These are phyloP conservation scores for Panurus biarmicus DNA, from an alignment of 2,113 vertebrate genomes.

Conservation along the genomic window DNA sequence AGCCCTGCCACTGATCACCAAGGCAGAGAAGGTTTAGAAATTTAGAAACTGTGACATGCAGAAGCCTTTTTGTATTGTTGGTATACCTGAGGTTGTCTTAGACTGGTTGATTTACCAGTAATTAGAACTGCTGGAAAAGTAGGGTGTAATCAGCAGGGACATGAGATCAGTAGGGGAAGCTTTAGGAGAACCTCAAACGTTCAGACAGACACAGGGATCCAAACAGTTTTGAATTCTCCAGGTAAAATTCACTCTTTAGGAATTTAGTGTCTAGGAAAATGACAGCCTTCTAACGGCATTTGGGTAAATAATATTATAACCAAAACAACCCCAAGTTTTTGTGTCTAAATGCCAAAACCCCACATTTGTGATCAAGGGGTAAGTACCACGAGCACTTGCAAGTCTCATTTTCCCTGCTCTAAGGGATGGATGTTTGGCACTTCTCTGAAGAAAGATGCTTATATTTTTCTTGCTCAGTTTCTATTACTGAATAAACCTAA, in stretches of 20 bases:
- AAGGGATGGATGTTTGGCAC: neutral
- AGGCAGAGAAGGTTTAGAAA: neutral
- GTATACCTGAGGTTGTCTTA: neutral
- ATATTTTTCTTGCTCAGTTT: neutral
- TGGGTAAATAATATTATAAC: neutral
- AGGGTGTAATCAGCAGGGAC: neutral
- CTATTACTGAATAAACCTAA: neutral
- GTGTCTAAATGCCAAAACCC: neutral
- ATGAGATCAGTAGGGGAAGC: fast-evolving
- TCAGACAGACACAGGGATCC: neutral
- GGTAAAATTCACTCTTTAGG: neutral
- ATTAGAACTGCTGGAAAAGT: neutral
- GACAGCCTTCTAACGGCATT: neutral
- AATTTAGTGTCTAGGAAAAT: neutral
- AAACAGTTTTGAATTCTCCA: neutral
- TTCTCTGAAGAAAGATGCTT: neutral
- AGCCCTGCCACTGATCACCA: neutral
- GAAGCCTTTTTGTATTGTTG: neutral
- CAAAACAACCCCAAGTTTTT: fast-evolving
- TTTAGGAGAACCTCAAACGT: neutral
- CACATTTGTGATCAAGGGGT: fast-evolving
- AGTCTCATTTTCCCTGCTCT: neutral
- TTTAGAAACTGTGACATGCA: neutral
- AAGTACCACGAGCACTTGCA: neutral
- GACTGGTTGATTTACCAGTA: neutral